Evolutionary conservation across 2,888 invertebrate genomes (phyloP).

Genomic region (Hypselothyrea guttata): DNA sequence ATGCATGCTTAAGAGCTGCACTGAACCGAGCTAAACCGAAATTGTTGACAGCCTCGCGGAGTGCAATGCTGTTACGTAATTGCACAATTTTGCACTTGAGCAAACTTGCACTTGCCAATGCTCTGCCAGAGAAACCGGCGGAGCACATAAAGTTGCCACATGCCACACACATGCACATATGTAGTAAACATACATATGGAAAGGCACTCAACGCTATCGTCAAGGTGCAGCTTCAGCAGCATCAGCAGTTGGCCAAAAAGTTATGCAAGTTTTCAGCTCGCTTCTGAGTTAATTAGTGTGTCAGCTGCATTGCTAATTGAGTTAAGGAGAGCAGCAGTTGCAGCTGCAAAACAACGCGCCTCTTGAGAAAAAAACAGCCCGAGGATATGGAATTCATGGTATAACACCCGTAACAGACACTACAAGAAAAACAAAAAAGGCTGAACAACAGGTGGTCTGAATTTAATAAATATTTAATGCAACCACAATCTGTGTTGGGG

Average conservation of each 20-base stretch:
- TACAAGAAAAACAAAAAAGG: conserved; percentile 7
- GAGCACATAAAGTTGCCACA: conserved; percentile 21
- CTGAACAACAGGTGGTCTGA: conserved; percentile 12
- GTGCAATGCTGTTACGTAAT: conserved; percentile 52
- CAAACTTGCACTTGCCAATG: conserved; percentile 64
- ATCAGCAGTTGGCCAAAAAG: conserved; percentile 32
- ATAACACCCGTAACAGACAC: conserved; percentile 4
- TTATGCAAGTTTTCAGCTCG: conserved; percentile 49
- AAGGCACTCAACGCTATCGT: conserved; percentile 6
- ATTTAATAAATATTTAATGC: conserved; percentile 46
- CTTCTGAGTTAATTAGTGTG: conserved; percentile 69
- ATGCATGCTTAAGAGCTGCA: conserved; percentile 16
- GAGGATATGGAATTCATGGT: conserved; percentile 6
- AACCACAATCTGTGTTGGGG: conserved; percentile 1
- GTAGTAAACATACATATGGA: conserved; percentile 2
- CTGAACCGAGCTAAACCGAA: conserved; percentile 1
- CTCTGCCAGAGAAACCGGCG: conserved; percentile 14
- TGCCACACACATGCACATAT: conserved; percentile 11
- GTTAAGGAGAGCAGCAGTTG: conserved; percentile 37
- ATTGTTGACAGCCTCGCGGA: conserved; percentile 27
- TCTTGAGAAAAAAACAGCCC: conserved; percentile 35
- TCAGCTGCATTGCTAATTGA: conserved; percentile 73
- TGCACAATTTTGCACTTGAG: conserved; percentile 72
- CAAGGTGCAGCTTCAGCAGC: neutral
- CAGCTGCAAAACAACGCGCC: conserved; percentile 22